A percentile compares a stretch with the other conserved stretches of the same genome.
These are phyloP conservation scores for Microcebus jonahi DNA, from an alignment of 2,113 vertebrate genomes.

Conservation along the genomic window DNA sequence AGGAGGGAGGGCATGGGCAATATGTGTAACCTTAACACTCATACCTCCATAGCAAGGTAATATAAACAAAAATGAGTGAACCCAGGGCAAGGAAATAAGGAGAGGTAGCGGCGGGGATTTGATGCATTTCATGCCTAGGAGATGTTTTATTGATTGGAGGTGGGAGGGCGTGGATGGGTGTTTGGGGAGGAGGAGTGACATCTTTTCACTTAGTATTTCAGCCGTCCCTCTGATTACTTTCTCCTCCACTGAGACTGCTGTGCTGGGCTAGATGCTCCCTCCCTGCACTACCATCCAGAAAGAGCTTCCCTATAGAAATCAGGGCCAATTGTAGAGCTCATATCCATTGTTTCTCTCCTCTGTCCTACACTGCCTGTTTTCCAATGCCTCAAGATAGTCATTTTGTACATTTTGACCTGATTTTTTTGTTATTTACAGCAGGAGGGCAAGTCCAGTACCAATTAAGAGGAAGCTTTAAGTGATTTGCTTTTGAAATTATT, in stretches of 20 bases:
- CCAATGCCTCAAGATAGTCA: neutral
- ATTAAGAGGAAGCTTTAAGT: neutral
- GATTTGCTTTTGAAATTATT: slow-evolving; percentile 31
- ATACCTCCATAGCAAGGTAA: too few species aligned
- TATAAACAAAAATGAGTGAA: neutral
- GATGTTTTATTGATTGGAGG: neutral
- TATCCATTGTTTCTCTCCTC: neutral
- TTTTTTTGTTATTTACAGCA: neutral
- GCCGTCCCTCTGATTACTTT: neutral
- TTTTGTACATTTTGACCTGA: neutral
- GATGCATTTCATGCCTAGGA: neutral
- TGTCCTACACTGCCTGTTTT: neutral
- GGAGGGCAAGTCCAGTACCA: neutral
- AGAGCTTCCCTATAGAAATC: neutral
- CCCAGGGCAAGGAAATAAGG: neutral
- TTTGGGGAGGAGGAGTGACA: neutral
- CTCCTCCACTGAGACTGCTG: neutral
- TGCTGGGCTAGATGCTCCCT: too few species aligned
- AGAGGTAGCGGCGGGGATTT: neutral
- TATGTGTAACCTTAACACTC: too few species aligned
- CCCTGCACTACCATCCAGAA: neutral
- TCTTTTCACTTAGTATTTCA: neutral
- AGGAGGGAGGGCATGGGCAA: too few species aligned
- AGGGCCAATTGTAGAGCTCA: neutral
- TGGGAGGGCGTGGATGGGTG: neutral